A percentile compares a stretch with the other conserved stretches of the same genome.
phyloP scores from a whole-genome alignment of 2,113 vertebrate species.

The Eidolon helvum region DNA sequence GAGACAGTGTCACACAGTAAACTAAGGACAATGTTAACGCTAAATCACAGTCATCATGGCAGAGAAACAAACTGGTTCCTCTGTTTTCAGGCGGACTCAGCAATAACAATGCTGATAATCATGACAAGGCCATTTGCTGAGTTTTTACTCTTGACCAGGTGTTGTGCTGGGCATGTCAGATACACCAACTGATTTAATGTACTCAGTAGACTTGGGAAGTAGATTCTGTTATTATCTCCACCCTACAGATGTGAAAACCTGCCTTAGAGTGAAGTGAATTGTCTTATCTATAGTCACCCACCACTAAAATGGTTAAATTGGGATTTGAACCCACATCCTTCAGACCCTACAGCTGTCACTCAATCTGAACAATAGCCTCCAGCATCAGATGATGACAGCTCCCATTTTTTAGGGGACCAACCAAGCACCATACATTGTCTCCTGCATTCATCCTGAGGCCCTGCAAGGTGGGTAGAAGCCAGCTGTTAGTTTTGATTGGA shows the following conservation, averaged over 20 bases:
- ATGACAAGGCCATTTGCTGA: background rate
- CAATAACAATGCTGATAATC: background rate
- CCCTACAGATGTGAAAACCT: background rate
- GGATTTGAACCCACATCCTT: background rate
- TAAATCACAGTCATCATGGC: background rate
- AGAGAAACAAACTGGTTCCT: background rate
- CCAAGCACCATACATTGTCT: background rate
- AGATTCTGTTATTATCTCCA: background rate
- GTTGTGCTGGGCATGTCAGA: background rate
- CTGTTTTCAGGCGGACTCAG: background rate
- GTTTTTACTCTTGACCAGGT: background rate
- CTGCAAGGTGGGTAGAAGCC: background rate
- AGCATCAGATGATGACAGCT: background rate
- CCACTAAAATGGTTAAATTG: background rate
- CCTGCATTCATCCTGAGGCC: background rate
- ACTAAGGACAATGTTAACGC: background rate
- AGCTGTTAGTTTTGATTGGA: background rate
- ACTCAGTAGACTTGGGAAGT: background rate
- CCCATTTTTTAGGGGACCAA: background rate
- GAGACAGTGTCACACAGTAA: background rate
- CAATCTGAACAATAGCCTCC: background rate
- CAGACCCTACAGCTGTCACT: background rate
- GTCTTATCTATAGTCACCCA: background rate
- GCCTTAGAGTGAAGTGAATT: background rate
- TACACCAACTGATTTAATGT: background rate